Percentiles rank a stretch among this genome's conserved stretches.
Evolutionary conservation across 2,888 invertebrate genomes (phyloP).

Genomic region (Saturnia pavonia): DNA sequence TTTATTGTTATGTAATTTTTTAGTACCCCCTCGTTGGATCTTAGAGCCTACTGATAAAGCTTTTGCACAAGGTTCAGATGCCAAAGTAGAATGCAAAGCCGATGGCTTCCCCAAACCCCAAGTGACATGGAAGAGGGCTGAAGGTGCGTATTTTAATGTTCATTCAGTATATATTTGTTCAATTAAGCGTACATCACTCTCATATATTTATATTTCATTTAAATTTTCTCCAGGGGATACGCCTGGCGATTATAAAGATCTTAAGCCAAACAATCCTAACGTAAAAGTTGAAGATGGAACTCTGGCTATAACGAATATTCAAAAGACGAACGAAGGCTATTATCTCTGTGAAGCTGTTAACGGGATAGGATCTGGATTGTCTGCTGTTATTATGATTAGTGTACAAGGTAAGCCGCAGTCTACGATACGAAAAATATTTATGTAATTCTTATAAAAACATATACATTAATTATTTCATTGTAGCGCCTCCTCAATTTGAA

Average conservation of each 20-base stretch:
- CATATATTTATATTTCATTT: background rate
- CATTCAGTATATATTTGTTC: background rate
- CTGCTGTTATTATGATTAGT: constrained; percentile 95
- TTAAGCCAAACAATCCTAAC: constrained; percentile 94
- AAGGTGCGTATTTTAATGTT: constrained; percentile 83
- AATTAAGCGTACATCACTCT: background rate
- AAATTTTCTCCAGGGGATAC: constrained; percentile 85
- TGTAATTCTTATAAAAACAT: background rate
- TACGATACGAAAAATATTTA: constrained; percentile 5
- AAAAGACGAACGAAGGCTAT: constrained; percentile 96
- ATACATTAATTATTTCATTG: constrained; percentile 30
- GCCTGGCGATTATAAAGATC: constrained; percentile 96
- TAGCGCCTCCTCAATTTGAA: constrained; percentile 96
- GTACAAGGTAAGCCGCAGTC: constrained; percentile 88
- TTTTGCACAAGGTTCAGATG: constrained; percentile 96
- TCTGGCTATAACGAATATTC: constrained; percentile 93
- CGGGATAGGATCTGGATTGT: constrained; percentile 96
- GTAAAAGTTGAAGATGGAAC: constrained; percentile 97
- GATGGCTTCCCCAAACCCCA: constrained; percentile 97
- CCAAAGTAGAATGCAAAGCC: constrained; percentile 97
- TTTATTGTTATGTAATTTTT: constrained; percentile 30
- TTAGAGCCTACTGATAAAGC: constrained; percentile 97
- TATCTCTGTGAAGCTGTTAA: constrained; percentile 98
- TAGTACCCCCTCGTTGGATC: constrained; percentile 98
- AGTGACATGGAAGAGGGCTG: constrained; percentile 97